Evolutionary conservation across 2,888 invertebrate genomes (phyloP), one percentile per base, ranked within the genome.

Genomic region (Aphrophora alni): DNA sequence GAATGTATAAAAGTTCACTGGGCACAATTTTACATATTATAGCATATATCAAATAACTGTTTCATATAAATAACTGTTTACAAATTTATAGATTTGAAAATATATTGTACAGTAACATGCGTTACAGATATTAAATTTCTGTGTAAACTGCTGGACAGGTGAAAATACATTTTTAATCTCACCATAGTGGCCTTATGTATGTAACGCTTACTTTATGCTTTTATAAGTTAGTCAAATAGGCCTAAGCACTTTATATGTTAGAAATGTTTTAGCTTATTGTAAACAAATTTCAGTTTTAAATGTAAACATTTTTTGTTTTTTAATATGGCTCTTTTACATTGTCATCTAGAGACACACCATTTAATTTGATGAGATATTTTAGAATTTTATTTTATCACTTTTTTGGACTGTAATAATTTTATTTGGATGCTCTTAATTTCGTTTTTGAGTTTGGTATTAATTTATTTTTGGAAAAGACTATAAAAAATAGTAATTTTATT

Each of bases 1-100:
- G 21, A 59, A 59, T 21, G 21, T 14, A 59, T 59, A 59, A n/a
- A 59, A 59, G 21, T 21, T 59, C 59, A 21, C 2, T 59, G 59
- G 59, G 59, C 59, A 59, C 59, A 59, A 59, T 59, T 59, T 59
- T 59, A 59, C 59, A 59, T 59, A 59, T 44, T 33, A 17, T 44
- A 59, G 2, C 21, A 59, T 59, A 59, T 21, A 59, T 59, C 10
- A 59, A 59, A 7, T 59, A 21, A 59, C 1, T 59, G 59, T 59
- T 59, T 59, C 59, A 12, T 59, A 59, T 59, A 59, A 21, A 14
- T 21, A 59, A 59, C 21, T 17, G 44, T 44, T 44, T 44, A 44
- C 1, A 59, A 0, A 59, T 59, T 59, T 59, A 59, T 59, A 59
- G 59, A 59, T 59, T 59, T 59, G 21, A 21, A n/a, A 59, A 21